phyloP scores from a whole-genome alignment of 2,888 invertebrate species.

The Dysmachus trigonus region DNA sequence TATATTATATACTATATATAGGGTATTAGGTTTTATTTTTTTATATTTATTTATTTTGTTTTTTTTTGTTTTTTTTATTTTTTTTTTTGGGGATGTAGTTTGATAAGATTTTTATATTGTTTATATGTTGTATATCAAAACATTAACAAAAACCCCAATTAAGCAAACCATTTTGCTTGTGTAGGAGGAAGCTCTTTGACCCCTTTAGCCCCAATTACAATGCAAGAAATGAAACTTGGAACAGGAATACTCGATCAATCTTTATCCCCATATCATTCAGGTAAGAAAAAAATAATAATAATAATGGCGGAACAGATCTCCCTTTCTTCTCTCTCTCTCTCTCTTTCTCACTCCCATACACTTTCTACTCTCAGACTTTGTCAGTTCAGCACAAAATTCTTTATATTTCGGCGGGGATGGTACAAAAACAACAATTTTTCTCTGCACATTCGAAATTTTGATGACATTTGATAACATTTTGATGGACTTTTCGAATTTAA shows the following conservation, averaged over 20 bases:
- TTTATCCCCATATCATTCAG: conserved; percentile 76
- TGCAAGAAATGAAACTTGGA: conserved; percentile 80
- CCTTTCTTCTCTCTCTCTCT: background rate
- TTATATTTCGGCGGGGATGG: background rate
- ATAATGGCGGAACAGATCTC: background rate
- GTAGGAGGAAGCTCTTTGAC: conserved; percentile 73
- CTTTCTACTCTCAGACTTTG: background rate
- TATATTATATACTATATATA: too few species aligned
- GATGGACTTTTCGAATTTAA: too few species aligned
- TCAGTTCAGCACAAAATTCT: background rate
- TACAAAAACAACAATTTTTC: background rate
- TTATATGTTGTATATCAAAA: too few species aligned
- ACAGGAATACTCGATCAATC: conserved; percentile 72
- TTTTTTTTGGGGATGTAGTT: background rate
- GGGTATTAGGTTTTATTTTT: conserved; percentile 42
- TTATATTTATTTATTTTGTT: background rate
- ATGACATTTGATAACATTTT: too few species aligned
- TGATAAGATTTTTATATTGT: background rate
- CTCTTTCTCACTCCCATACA: background rate
- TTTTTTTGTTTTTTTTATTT: background rate
- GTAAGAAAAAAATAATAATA: conserved; percentile 67
- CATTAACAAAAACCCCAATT: background rate
- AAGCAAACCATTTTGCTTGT: conserved; percentile 21
- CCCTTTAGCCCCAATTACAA: conserved; percentile 77
- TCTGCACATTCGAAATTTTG: background rate